Evolutionary conservation across 1,140 invertebrate species (phyloP).

Genomic region (Caenorhabditis remanei): DNA sequence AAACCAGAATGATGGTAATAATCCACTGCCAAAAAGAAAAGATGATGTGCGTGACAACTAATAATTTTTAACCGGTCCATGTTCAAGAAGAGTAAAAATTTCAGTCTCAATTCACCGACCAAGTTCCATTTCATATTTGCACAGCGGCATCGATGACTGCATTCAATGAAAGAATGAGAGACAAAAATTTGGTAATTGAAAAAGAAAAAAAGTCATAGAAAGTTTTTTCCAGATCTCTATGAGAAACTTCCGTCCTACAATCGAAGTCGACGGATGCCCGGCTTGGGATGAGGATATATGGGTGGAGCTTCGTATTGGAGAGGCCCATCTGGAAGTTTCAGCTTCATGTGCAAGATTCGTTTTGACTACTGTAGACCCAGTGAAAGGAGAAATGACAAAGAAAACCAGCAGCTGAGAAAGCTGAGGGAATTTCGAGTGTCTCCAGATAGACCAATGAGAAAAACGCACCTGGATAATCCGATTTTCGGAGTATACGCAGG

Average conservation of each 20-base stretch:
- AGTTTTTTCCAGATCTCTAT: conserved; percentile 57
- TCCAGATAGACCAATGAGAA: conserved; percentile 58
- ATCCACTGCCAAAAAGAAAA: conserved; percentile 44
- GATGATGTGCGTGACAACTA: conserved; percentile 48
- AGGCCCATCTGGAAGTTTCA: conserved; percentile 65
- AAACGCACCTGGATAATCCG: background rate
- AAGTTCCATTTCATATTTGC: conserved; percentile 32
- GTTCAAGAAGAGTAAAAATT: background rate
- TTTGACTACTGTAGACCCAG: conserved; percentile 74
- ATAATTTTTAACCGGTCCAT: background rate
- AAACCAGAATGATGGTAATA: conserved; percentile 48
- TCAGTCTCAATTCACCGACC: conserved; percentile 26
- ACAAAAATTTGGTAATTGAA: background rate
- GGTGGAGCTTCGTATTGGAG: conserved; percentile 69
- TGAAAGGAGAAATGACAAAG: conserved; percentile 71
- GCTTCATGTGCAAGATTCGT: conserved; percentile 72
- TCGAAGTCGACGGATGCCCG: conserved; percentile 72
- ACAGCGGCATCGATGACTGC: conserved; percentile 7
- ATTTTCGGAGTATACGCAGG: conserved; percentile 32
- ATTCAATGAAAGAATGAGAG: conserved; percentile 29
- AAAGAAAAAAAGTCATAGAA: background rate
- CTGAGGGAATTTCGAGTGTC: conserved; percentile 68
- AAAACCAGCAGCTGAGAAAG: conserved; percentile 74
- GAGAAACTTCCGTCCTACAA: conserved; percentile 76
- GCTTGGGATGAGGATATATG: conserved; percentile 75